Conservation (phyloP, 1,140 invertebrate genomes). For the Carcinoscorpius rotundicauda region DNA sequence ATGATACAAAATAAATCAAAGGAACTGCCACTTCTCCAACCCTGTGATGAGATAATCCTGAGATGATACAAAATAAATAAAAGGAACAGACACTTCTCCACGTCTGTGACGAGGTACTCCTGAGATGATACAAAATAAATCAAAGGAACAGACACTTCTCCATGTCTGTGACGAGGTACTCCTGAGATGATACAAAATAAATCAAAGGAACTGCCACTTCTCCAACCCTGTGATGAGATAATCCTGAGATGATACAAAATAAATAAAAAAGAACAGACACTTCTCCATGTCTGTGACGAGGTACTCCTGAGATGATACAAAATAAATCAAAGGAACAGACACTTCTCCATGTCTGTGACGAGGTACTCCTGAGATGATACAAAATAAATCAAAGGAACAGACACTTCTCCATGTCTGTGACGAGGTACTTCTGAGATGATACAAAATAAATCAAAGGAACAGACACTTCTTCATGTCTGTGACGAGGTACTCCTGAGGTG, state of each 20-base stretch:
- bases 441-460: slow-evolving; percentile 53
- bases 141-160: slow-evolving; percentile 46
- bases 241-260: no score
- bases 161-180: slow-evolving; percentile 69
- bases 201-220: slow-evolving; percentile 71
- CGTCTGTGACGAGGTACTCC: no score
- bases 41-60: slow-evolving; percentile 45
- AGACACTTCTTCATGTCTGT: slow-evolving; percentile 81
- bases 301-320: no score
- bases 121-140: no score
- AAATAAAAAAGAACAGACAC: no score
- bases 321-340: no score
- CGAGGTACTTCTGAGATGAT: slow-evolving; percentile 35
- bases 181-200: slow-evolving; percentile 40
- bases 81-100: no score
- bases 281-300: no score
- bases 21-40: slow-evolving; percentile 82
- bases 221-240: slow-evolving; percentile 59
- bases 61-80: no score
- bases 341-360: slow-evolving; percentile 72
- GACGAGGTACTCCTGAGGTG: slow-evolving; percentile 63
- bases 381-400: slow-evolving; percentile 46
- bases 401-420: slow-evolving; percentile 78
- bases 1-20: slow-evolving; percentile 31
- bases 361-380: slow-evolving; percentile 56